These are phyloP conservation scores for Columba janthina DNA, from an alignment of 2,113 vertebrate species.

Conservation along the genomic window DNA sequence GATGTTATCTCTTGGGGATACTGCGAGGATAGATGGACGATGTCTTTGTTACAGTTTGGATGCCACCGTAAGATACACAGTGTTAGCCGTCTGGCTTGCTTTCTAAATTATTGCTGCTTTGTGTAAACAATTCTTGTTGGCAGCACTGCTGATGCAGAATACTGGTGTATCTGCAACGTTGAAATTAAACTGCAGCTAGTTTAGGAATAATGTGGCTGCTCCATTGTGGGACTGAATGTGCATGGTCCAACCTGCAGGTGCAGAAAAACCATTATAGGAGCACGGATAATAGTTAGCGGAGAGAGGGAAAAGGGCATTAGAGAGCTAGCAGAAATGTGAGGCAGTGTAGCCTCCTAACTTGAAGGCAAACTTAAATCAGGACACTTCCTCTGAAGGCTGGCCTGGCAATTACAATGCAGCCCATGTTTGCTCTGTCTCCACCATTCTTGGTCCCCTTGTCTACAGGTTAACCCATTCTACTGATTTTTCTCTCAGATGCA, in stretches of 20 bases:
- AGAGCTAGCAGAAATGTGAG: not conserved
- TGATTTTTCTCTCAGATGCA: fast-evolving
- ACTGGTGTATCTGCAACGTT: not conserved
- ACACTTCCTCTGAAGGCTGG: not conserved
- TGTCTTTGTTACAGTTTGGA: not conserved
- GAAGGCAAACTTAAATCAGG: not conserved
- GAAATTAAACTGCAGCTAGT: not conserved
- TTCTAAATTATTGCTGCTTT: not conserved
- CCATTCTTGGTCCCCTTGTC: not conserved
- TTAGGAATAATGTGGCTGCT: not conserved
- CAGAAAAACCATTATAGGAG: not conserved
- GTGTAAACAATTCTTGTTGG: not conserved
- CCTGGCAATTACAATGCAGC: not conserved
- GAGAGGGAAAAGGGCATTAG: not conserved
- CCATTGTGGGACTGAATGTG: not conserved
- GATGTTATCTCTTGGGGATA: not conserved
- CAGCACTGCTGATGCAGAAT: not conserved
- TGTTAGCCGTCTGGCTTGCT: not conserved
- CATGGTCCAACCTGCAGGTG: not conserved
- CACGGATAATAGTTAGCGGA: not conserved
- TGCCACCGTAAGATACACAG: not conserved
- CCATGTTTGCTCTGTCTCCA: not conserved
- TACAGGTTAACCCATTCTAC: not conserved
- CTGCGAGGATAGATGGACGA: not conserved
- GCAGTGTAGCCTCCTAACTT: fast-evolving